Percentiles rank a stretch among this genome's conserved stretches.
Evolutionary conservation across 2,888 invertebrate species (phyloP).

Genomic region (Napeogenes sylphis): DNA sequence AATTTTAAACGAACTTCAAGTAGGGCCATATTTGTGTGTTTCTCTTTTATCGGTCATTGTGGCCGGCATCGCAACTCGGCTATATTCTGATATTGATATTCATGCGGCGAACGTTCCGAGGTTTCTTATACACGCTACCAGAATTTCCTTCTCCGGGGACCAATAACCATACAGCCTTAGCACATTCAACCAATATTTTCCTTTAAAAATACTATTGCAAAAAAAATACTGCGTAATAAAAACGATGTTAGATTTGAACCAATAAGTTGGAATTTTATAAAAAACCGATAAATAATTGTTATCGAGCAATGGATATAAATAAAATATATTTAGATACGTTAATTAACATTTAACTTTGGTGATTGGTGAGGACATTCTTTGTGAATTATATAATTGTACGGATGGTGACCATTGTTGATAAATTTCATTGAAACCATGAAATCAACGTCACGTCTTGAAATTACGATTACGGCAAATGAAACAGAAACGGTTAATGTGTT

Average conservation of each 20-base stretch:
- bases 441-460: conserved; percentile 64
- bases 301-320: too few species aligned
- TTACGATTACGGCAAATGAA: conserved; percentile 65
- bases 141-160: conserved; percentile 49
- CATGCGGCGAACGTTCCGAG: conserved; percentile 61
- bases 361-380: too few species aligned
- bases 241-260: background rate
- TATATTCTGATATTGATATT: conserved; percentile 74
- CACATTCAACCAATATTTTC: conserved; percentile 24
- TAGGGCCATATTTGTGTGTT: conserved; percentile 71
- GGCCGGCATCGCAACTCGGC: conserved; percentile 53
- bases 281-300: background rate
- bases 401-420: conserved; percentile 50
- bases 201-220: conserved; percentile 18
- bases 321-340: too few species aligned
- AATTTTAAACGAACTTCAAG: conserved; percentile 66
- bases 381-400: conserved; percentile 43
- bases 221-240: background rate
- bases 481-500: conserved; percentile 66
- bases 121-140: conserved; percentile 58
- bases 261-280: background rate
- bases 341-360: too few species aligned
- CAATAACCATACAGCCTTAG: conserved; percentile 51
- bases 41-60: conserved; percentile 72
- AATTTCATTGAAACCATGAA: conserved; percentile 59